Evolutionary conservation across 2,888 invertebrate species (phyloP), one percentile per base, ranked within the genome.

Genomic region (Caenorhabditis sp.): DNA sequence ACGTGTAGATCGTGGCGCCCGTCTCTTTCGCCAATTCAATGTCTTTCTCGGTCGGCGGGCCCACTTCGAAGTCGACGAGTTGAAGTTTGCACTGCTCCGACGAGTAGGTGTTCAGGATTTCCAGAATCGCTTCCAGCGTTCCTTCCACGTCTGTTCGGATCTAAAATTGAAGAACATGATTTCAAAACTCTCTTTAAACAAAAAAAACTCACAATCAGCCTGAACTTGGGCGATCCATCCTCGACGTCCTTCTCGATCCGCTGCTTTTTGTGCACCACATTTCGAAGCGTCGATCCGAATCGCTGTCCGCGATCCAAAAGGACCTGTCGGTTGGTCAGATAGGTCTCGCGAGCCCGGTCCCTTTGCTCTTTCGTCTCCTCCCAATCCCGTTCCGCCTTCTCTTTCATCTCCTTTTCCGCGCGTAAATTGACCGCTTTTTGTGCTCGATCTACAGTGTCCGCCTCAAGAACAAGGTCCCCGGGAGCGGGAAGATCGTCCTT

Each of bases 121-220:
- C 94, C 78, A 96, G 90, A 79, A 99, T 94, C 0, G 98, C 97
- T 90, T 99, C 98, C 45, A 97, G 93, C 0, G 96, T 95, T 0
- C 99, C 99, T 90, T 95, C 94, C 2, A 98, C 97, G 90, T 99
- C 99, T 22, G 94, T 94, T 35, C 86, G 84, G 6, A 88, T 39
- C 80, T 81, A 46, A 46, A 56, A 48, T n/a, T 24, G 50, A 24
- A 32, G 8, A 56, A 20, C 1, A 26, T 46, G 11, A 15, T 20
- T 22, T 20, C 4, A 35, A n/a, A 41, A 24, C 8, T n/a, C n/a
- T n/a, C n/a, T n/a, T n/a, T n/a, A n/a, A n/a, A n/a, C 22, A 4
- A 43, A 39, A 35, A 32, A 70, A 17, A 62, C 78, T 72, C n/a
- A 85, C 80, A 55, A 86, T 78, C 8, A 86, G 39, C 27, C 75